phyloP scores from a whole-genome alignment of 2,797 vertebrate genomes.

The Lophotriccus pileatus region DNA sequence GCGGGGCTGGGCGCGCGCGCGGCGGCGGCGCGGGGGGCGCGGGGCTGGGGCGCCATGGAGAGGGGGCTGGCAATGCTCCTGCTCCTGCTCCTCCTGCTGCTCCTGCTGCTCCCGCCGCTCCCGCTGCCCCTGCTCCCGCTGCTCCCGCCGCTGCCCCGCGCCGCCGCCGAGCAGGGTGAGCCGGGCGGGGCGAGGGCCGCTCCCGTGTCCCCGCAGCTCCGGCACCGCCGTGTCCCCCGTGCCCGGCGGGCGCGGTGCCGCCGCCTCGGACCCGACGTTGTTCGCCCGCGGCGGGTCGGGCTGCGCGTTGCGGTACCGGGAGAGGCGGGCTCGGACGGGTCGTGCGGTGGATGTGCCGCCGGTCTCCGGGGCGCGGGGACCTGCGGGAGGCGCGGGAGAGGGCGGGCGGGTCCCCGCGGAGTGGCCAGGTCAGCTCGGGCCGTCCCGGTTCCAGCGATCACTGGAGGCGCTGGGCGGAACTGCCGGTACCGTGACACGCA shows the following conservation, averaged over 20 bases:
- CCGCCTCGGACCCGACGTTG: background rate
- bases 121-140: background rate
- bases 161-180: conserved; percentile 48
- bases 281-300: background rate
- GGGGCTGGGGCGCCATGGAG: conserved; percentile 16
- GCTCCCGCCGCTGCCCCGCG: background rate
- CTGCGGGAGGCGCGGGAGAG: background rate
- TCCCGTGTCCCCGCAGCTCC: background rate
- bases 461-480: background rate
- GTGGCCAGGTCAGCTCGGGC: background rate
- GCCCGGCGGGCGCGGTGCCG: background rate
- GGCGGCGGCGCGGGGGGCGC: conserved; percentile 53
- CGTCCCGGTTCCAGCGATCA: background rate
- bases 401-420: background rate
- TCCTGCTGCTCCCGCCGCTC: too few relatives aligned
- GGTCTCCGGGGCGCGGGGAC: too few relatives aligned
- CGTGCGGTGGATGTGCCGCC: background rate
- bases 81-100: too few relatives aligned
- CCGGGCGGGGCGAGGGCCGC: background rate
- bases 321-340: background rate
- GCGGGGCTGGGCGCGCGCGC: conserved; percentile 24
- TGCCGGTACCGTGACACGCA: background rate
- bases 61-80: background rate
- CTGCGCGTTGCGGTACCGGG: background rate
- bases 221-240: background rate